Base-by-base conservation (phyloP, 1,140 invertebrate species). In the Drosophila albomicans region DNA sequence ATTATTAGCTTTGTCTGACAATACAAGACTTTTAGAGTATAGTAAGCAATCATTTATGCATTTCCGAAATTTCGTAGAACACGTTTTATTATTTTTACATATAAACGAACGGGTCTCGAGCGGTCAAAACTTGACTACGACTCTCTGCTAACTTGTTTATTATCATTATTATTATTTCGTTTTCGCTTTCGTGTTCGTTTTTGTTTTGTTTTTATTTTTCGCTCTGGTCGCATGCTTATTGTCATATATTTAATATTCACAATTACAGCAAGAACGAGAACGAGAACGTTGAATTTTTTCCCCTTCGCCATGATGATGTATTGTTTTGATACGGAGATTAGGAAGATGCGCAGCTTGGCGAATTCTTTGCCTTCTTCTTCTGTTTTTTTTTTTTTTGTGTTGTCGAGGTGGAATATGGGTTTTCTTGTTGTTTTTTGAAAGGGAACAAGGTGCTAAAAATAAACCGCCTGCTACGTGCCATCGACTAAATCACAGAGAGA, bases 171-270 rank as follows among this genome's bases (percentile, higher is more conserved):
- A 43, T 62, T 20, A 30, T 66, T 28, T n/a, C 54, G 15, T 35
- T 56, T 62, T 41, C 48, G 11, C 25, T 30, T 46, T 52, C 5
- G 13, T n/a, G 20, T 46, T 52, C 7, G 13, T n/a, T 52, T 45
- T 62, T 62, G 30, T 58, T 46, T 48, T 38, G 30, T 61, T 65
- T 51, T 30, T 10, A 25, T 43, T 65, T 54, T 35, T 32, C 32
- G 28, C 38, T 54, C 46, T 69, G 15, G 20, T 46, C 30, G 46
- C 51, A 49, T 61, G 69, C 52, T 69, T 76, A 52, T 68, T 79
- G 75, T 76, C 67, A 74, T 76, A 65, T 71, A 87, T 77, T 82
- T 82, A 87, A 86, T 82, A 86, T 86, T 85, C 82, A 87, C 82
- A 86, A 87, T 86, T 87, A 65, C 76, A 84, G 57, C 43, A 79